Percentiles rank a stretch among this genome's conserved stretches.
phyloP scores from a whole-genome alignment of 2,797 vertebrate genomes.

The Darevskia mixta region DNA sequence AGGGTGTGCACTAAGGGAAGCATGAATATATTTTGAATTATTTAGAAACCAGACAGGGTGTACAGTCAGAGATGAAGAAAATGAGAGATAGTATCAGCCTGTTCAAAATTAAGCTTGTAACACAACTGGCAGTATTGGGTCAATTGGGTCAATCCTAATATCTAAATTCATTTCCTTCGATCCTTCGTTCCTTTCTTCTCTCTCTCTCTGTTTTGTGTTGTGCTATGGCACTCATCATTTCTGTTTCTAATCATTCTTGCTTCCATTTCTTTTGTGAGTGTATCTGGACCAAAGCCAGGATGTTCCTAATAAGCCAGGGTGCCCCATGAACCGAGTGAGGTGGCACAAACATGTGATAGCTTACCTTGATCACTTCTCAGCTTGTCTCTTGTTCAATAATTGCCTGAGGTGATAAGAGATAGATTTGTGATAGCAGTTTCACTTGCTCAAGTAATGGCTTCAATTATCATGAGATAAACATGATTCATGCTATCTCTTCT shows the following conservation, averaged over 20 bases:
- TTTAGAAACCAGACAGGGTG: slow-evolving; percentile 55
- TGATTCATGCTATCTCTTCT: background rate
- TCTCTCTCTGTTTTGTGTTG: background rate
- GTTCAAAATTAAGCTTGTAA: background rate
- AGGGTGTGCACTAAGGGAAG: slow-evolving; percentile 32
- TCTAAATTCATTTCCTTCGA: slow-evolving; percentile 15
- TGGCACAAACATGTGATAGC: background rate
- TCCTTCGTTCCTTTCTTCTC: background rate
- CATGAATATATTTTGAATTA: slow-evolving; percentile 45
- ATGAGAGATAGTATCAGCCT: slow-evolving; percentile 31
- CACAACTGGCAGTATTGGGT: background rate
- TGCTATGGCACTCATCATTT: slow-evolving; percentile 20
- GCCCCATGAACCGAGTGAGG: background rate
- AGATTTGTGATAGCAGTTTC: slow-evolving; percentile 13
- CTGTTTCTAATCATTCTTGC: slow-evolving; percentile 18
- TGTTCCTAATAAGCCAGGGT: slow-evolving; percentile 30
- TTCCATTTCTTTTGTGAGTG: background rate
- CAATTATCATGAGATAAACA: slow-evolving; percentile 17
- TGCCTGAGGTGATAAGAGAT: slow-evolving; percentile 25
- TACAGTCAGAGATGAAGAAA: slow-evolving; percentile 1
- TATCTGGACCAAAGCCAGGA: slow-evolving; percentile 10
- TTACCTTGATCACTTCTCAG: background rate
- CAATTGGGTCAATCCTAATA: slow-evolving; percentile 1
- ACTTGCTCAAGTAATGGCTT: slow-evolving; percentile 5
- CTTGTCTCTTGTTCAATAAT: slow-evolving; percentile 10